Evolutionary conservation across 2,888 invertebrate species (phyloP), one percentile per base, ranked within the genome.

Genomic region (Lordiphosa andalusiaca): DNA sequence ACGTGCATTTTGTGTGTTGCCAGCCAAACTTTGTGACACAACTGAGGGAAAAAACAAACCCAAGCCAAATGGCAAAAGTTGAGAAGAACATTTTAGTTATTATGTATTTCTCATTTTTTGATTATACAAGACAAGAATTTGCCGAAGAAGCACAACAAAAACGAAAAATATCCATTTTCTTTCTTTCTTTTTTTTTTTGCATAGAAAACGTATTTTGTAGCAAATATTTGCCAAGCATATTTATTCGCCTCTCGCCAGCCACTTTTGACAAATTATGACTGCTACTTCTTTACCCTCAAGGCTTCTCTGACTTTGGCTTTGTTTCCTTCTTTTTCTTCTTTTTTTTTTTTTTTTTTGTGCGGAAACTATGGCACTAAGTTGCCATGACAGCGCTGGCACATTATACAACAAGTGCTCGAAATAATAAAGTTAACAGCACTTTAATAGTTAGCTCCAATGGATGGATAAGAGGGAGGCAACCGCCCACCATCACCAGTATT

Each of bases 381-480:
- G 77, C 82, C 78, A 84, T 78, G 78, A 84, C 78, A 78, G 70
- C 82, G 37, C 50, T 67, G 82, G 78, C 78, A 81, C 77, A 78
- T 78, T 84, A 78, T 77, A 77, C 84, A 76, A 78, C 78, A 78
- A 78, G 84, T 78, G 82, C 84, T 81, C 71, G 74, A 78, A 81
- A 84, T 84, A 84, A 84, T 84, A 84, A 78, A 78, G 78, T 84
- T 78, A 78, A 84, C 84, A 84, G 84, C 84, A 78, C 78, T 78
- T 78, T 84, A 84, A 77, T 77, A 78, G 84, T 78, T 78, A 56
- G 77, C 69, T 71, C 62, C 30, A 30, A 61, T 44, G 51, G 44
- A 9, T 33, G 44, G 44, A 40, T 46, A 30, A 10, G 25, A 36
- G 40, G 57, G 60, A 58, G 50, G 57, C 59, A 64, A 19, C 51